Conservation (phyloP, 2,888 invertebrate genomes). For the Polydesmus complanatus region DNA sequence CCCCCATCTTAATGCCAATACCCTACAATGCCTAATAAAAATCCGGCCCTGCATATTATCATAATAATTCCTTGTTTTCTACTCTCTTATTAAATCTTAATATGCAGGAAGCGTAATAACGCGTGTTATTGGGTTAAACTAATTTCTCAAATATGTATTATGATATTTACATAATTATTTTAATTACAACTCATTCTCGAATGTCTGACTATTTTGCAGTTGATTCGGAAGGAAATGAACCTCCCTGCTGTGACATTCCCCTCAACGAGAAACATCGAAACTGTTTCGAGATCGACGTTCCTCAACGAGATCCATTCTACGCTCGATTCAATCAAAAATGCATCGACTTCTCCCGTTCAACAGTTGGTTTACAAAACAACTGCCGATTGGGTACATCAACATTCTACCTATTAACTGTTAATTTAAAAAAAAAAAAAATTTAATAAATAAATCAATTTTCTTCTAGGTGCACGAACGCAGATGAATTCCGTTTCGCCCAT, state of each 20-base stretch:
- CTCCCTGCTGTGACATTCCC: slow-evolving; percentile 18
- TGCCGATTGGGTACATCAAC: slow-evolving; percentile 25
- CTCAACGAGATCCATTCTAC: slow-evolving; percentile 25
- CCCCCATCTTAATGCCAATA: too few relatives aligned
- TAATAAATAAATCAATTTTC: neutral
- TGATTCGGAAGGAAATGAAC: slow-evolving; percentile 18
- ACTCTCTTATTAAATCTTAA: too few relatives aligned
- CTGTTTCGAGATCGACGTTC: slow-evolving; percentile 25
- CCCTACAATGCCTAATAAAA: too few relatives aligned
- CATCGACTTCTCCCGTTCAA: slow-evolving; percentile 24
- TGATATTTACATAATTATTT: neutral
- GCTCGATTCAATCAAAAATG: slow-evolving; percentile 24
- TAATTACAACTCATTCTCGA: too few relatives aligned
- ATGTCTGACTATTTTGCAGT: too few relatives aligned
- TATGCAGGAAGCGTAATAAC: too few relatives aligned
- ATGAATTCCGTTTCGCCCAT: slow-evolving; percentile 24
- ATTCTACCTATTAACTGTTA: neutral
- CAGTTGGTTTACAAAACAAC: slow-evolving; percentile 24
- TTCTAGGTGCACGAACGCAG: slow-evolving; percentile 22
- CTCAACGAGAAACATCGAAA: slow-evolving; percentile 23
- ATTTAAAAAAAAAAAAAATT: neutral
- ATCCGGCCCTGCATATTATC: too few relatives aligned
- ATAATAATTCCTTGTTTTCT: too few relatives aligned
- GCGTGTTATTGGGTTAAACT: too few relatives aligned
- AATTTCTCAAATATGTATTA: too few relatives aligned